Conservation (phyloP, 2,113 vertebrate genomes). For the Cepphus grylle region DNA sequence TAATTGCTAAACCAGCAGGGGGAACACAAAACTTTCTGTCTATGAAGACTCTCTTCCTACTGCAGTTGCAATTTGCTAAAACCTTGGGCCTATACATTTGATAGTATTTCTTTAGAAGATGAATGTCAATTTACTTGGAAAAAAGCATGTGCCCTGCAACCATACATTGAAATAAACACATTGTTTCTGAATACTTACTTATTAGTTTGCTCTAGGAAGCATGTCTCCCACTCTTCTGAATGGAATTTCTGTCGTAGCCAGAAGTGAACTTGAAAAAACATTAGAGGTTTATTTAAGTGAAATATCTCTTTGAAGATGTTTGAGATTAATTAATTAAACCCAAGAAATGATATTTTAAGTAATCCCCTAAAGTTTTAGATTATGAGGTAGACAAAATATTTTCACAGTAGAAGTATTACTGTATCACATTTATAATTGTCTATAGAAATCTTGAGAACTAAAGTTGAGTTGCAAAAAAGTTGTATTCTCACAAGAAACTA, state of each 20-base stretch:
- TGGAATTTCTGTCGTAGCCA: background rate
- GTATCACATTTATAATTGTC: background rate
- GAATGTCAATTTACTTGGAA: background rate
- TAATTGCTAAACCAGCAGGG: conserved; percentile 69
- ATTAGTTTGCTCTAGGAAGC: background rate
- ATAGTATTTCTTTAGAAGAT: background rate
- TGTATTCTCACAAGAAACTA: conserved; percentile 2
- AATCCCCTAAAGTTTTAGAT: background rate
- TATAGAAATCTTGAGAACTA: background rate
- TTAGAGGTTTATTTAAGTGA: background rate
- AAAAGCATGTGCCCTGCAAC: background rate
- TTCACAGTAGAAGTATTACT: background rate
- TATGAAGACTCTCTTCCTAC: background rate
- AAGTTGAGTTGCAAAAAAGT: background rate
- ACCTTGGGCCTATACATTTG: background rate
- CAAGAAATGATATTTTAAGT: background rate
- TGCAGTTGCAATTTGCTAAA: background rate
- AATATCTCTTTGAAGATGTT: background rate
- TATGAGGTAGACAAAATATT: background rate
- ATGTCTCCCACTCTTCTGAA: background rate
- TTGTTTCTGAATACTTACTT: background rate
- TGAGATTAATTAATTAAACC: background rate
- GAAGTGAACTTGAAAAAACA: background rate
- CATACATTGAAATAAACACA: background rate
- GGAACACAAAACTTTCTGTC: conserved; percentile 53